Base-by-base conservation (phyloP, 2,113 vertebrate species). In the Gasterosteus nipponicus region DNA sequence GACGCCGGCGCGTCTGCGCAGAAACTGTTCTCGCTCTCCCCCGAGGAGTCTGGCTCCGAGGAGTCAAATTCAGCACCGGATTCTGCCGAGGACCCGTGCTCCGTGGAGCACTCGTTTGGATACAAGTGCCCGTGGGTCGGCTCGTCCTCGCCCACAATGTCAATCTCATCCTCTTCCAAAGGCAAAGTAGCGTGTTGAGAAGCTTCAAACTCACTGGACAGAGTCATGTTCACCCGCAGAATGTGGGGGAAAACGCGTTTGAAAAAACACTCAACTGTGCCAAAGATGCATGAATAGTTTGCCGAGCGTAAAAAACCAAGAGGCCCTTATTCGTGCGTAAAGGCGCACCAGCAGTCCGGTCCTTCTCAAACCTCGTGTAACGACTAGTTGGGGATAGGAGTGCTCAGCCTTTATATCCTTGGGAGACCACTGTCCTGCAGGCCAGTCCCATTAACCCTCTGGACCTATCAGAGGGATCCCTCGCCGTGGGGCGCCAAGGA, bases 391-490 rank as follows among this genome's bases (percentile, higher is more conserved):
- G 49, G 5, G 39, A 62, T 11, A 68, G n/a, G 70, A 69, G 76
- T 71, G 80, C 67, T 46, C 38, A 39, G 68, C 75, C 69, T 91
- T 92, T 95, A 93, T 94, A 94, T 91, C 67, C 70, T 81, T 81
- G 66, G 57, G 70, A 85, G 61, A 56, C 69, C 44, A 86, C 68
- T 83, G 73, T 67, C 83, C 82, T 58, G 33, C 65, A 83, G 88
- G 83, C 85, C 90, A 91, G 84, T 80, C 89, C 89, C 86, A 85
- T 89, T 83, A 87, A 86, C 76, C 87, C 80, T 77, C 76, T 73
- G 86, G 77, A 87, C 94, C 94, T 93, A 95, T 94, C 92, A 93
- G 91, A 91, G 81, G 65, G 31, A 77, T 57, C 84, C 67, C 69
- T 83, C 87, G 39, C 91, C 73, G 51, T 87, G 39, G 92, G 92